Base-by-base conservation (phyloP, 2,888 invertebrate genomes). In the Lasioglossum pauxillum region DNA sequence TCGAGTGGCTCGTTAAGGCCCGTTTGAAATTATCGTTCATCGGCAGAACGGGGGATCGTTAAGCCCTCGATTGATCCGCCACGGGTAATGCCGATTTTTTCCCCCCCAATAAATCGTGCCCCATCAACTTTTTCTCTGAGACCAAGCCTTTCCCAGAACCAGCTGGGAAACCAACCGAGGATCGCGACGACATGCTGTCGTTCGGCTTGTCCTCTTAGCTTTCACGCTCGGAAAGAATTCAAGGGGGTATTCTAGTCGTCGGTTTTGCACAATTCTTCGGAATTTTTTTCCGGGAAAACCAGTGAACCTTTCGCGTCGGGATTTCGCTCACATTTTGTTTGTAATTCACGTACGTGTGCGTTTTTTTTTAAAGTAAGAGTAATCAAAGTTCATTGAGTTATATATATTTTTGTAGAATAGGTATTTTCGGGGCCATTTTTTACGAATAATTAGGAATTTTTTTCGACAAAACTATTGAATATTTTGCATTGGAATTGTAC, bases 1-100 rank as follows among this genome's bases (percentile, higher is more conserved):
- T 53, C 38, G 82, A 71, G 53, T 16, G 31, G 46, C 82, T 84
- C 82, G 82, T 83, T 82, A 82, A 81, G 76, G 72, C 44, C 19
- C 73, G 73, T 67, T 76, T 60, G 53, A 73, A 83, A 81, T 72
- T 80, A 71, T 53, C 75, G 53, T 72, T 38, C 71, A 38, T 78
- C 77, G 69, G 19, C 49, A 38, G 69, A 23, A 35, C 35, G 69
- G 69, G 35, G 38, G 60, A 83, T 83, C 38, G 76, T 67, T 81
- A 44, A 76, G 73, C 67, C 23, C 72, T 53, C 83, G 82, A 81
- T 75, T 76, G 81, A 76, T 81, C 83, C 69, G 38, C 31, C 69
- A 38, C 69, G 69, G 77, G 35, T 78, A 78, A 78, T 69, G 44
- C 69, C 69, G 38, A 49, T 53, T 53, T 19, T 19, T 19, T 41